Evolutionary conservation across 2,888 invertebrate genomes (phyloP).

Genomic region (Mylabris sibirica): DNA sequence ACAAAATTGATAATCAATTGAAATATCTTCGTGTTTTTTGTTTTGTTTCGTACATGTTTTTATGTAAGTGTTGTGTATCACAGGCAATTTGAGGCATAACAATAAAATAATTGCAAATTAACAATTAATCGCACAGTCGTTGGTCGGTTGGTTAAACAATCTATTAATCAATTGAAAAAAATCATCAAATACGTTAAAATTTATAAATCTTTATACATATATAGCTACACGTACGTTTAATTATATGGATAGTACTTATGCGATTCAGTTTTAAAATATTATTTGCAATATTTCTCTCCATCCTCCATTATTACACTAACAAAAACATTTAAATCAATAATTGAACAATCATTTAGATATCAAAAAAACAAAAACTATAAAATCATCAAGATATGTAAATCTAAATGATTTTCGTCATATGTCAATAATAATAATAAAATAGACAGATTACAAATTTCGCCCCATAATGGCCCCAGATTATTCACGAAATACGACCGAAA

Average conservation of each 20-base stretch:
- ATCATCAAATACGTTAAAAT: slow-evolving; percentile 19
- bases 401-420: too few species aligned
- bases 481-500: neutral
- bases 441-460: neutral
- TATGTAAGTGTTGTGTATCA: slow-evolving; percentile 48
- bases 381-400: slow-evolving; percentile 1
- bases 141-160: slow-evolving; percentile 25
- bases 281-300: neutral
- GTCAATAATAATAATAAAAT: neutral
- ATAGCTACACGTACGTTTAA: neutral
- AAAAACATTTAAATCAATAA: neutral
- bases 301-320: neutral
- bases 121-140: slow-evolving; percentile 27
- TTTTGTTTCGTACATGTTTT: neutral
- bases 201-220: neutral
- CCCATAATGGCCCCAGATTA: slow-evolving; percentile 30
- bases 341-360: neutral
- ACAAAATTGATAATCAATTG: slow-evolving; percentile 29
- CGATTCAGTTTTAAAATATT: neutral
- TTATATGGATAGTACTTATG: neutral
- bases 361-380: neutral
- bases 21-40: slow-evolving; percentile 20
- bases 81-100: slow-evolving; percentile 58
- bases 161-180: slow-evolving; percentile 24
- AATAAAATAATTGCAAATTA: slow-evolving; percentile 42